Base-by-base conservation (phyloP, 1,140 invertebrate genomes). In the Drosophila nebulosa region DNA sequence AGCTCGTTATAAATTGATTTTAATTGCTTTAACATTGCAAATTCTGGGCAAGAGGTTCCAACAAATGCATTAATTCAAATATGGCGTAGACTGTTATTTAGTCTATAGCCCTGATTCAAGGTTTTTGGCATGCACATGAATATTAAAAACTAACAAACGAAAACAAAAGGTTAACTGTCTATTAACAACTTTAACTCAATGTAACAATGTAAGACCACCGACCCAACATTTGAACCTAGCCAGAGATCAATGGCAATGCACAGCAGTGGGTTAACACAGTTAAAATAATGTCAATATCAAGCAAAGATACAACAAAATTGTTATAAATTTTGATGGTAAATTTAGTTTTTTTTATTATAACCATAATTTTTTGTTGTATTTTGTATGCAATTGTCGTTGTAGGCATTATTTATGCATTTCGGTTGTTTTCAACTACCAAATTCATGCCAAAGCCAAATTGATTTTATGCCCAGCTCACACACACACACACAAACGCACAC, bases 1-100 rank as follows among this genome's bases (percentile, higher is more conserved):
- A 64, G 30, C 18, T 21, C 10, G 16, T 16, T 60, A 50, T 64
- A 69, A 73, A 68, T 62, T 21, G 24, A 58, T 12, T 67, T 85
- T 85, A 84, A 84, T 84, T 69, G 80, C 53, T 85, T 86, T 64
- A 65, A 69, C 77, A 80, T 65, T 86, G 81, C 77, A 59, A 69
- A 36, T 84, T 53, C 60, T 64, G 35, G 56, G 72, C 52, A 74
- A 42, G 32, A 35, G 24, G 30, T 63, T 6, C 22, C 27, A 18
- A 57, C 30, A 59, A 60, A 67, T 64, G 39, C 39, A 46, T 46
- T 46, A 46, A 62, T 65, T 63, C 39, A 60, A 65, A 62, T 71
- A 58, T 59, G 30, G 52, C 18, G 32, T 9, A 66, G 35, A 32
- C 52, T 2, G 42, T n/a, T 6, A 6, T 36, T 35, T 35, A 24